phyloP scores from a whole-genome alignment of 2,113 vertebrate species.

The Stegastes partitus region DNA sequence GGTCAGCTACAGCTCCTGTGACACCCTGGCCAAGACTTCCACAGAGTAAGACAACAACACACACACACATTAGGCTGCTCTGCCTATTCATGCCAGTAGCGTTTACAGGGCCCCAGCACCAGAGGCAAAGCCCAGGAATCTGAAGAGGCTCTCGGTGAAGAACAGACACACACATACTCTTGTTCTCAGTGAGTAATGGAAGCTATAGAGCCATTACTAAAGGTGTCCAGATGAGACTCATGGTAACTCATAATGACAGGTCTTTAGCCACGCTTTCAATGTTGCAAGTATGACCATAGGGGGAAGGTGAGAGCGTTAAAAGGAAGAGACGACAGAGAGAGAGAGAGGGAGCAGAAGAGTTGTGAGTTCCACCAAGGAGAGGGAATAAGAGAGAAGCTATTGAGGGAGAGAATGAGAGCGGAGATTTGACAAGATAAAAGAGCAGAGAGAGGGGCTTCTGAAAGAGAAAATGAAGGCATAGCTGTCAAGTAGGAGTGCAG shows the following conservation, averaged over 20 bases:
- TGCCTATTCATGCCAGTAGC: slow-evolving; percentile 60
- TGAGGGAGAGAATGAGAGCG: slow-evolving; percentile 35
- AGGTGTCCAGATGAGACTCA: slow-evolving; percentile 64
- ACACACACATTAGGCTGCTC: slow-evolving; percentile 41
- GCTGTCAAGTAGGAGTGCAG: slow-evolving; percentile 51
- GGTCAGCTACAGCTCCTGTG: slow-evolving; percentile 96
- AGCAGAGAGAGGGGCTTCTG: slow-evolving; percentile 30
- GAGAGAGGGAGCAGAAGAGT: slow-evolving; percentile 1
- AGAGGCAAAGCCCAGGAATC: slow-evolving; percentile 48
- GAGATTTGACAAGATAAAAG: slow-evolving; percentile 63
- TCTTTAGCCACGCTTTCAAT: slow-evolving; percentile 71
- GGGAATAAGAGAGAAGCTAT: slow-evolving; percentile 31
- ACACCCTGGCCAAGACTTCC: slow-evolving; percentile 97
- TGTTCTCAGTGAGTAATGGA: slow-evolving; percentile 64
- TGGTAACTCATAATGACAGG: slow-evolving; percentile 72
- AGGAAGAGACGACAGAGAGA: slow-evolving; percentile 6
- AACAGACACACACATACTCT: slow-evolving; percentile 38
- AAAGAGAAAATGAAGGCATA: slow-evolving; percentile 50
- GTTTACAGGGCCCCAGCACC: slow-evolving; percentile 55
- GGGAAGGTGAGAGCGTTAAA: slow-evolving; percentile 51
- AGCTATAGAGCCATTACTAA: slow-evolving; percentile 60
- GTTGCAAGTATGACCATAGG: slow-evolving; percentile 46
- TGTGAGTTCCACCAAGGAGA: slow-evolving; percentile 20
- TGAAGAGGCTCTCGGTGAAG: slow-evolving; percentile 51
- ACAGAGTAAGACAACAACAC: slow-evolving; percentile 90